Base-by-base conservation (phyloP, 1,140 invertebrate species). In the Antheraea pernyi region DNA sequence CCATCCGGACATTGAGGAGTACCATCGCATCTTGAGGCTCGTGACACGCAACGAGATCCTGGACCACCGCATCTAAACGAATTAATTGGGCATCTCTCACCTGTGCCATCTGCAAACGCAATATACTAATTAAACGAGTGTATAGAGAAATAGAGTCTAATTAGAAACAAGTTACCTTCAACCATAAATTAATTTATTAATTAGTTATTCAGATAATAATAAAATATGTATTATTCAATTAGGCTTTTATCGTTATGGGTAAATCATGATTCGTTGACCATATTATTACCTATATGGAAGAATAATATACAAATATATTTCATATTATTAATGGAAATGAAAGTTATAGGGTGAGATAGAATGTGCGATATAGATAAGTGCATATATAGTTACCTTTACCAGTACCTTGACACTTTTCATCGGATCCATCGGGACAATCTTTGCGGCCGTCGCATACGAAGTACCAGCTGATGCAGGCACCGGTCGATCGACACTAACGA, bases 371-470 rank as follows among this genome's bases (percentile, higher is more conserved):
- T 59, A 67, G 48, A 59, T n/a, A 30, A 22, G 86, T 88, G 85
- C 85, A 76, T 67, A 79, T 75, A 83, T 76, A 84, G 68, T 67
- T 84, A 84, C 90, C 90, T 92, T 83, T 91, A 82, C 87, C 85
- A 79, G 82, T 90, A 86, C 90, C 87, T 89, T 87, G 73, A 81
- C 96, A 97, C 80, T 95, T 95, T 86, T 98, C 97, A 83, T 98
- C 97, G 0, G 96, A 97, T 13, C 95, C 95, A 85, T 98, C 98
- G 4, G 93, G 89, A 85, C 98, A 98, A 84, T 98, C 97, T 67
- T 95, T 94, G 73, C 97, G 95, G n/a, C 97, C 97, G 87, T 99
- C 98, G 91, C 98, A 99, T 0, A 98, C 96, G 91, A 98, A 99
- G 89, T 97, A 97, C 94, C 96, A 96, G 77, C 96, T 97, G 79